These are phyloP conservation scores for Hyposoter dolosus DNA, from an alignment of 2,888 invertebrate species.

Conservation along the genomic window DNA sequence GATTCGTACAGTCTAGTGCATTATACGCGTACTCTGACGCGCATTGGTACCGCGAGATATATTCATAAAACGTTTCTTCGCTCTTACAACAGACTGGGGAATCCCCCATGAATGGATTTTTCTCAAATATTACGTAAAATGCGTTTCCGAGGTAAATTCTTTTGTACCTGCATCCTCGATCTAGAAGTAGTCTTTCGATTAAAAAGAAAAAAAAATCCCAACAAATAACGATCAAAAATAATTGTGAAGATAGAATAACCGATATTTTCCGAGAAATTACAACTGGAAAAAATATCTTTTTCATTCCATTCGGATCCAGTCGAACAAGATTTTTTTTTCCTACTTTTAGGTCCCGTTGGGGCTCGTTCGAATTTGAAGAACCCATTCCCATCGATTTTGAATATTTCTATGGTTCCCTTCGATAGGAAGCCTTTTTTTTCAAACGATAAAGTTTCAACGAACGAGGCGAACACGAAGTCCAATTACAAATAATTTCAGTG, in stretches of 20 bases:
- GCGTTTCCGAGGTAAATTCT: slow-evolving; percentile 1
- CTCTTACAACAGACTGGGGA: slow-evolving; percentile 37
- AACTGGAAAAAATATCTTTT: no score
- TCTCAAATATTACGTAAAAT: slow-evolving; percentile 17
- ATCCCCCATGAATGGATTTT: slow-evolving; percentile 40
- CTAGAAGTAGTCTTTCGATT: neutral
- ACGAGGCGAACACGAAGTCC: no score
- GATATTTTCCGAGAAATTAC: neutral
- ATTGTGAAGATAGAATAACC: neutral
- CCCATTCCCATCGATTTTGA: no score
- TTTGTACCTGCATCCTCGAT: neutral
- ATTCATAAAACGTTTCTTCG: slow-evolving; percentile 41
- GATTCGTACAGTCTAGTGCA: slow-evolving; percentile 62
- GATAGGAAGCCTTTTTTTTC: no score
- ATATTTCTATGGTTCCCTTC: no score
- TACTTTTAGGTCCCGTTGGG: no score
- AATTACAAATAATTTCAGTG: no score
- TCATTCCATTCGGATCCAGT: no score
- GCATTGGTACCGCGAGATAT: slow-evolving; percentile 28
- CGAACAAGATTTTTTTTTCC: no score
- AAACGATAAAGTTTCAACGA: no score
- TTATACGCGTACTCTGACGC: slow-evolving; percentile 19
- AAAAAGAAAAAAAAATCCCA: neutral
- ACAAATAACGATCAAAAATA: neutral
- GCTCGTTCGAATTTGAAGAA: no score